Evolutionary conservation across 2,888 invertebrate species (phyloP).

Genomic region (Trichopoda pennipes): DNA sequence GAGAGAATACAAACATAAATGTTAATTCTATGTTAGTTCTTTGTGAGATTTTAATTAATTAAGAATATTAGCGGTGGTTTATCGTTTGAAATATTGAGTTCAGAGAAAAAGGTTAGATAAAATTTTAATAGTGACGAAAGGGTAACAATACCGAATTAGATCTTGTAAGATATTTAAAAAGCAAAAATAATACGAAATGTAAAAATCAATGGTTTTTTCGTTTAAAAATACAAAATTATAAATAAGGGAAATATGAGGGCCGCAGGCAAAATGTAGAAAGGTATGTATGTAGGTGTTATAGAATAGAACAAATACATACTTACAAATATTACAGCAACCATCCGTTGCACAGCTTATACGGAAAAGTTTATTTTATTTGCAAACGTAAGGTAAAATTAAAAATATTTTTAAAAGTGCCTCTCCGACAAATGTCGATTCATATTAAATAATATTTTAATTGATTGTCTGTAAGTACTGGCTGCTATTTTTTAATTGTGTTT

Average conservation of each 20-base stretch:
- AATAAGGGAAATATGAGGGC: conserved; percentile 2
- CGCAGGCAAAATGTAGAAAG: background rate
- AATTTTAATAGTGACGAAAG: background rate
- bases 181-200: background rate
- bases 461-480: too few species aligned
- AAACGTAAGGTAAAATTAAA: too few species aligned
- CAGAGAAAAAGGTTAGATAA: background rate
- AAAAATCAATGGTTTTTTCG: background rate
- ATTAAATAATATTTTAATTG: too few species aligned
- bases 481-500: too few species aligned
- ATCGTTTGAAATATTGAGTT: background rate
- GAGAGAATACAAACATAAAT: background rate
- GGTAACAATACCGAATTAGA: conserved; percentile 9
- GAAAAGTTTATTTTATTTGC: too few species aligned
- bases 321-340: background rate
- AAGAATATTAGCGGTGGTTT: conserved; percentile 19
- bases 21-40: conserved; percentile 51
- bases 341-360: too few species aligned
- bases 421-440: too few species aligned
- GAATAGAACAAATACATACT: background rate
- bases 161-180: conserved; percentile 1
- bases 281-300: too few species aligned
- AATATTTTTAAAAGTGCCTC: too few species aligned
- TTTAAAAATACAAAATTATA: conserved; percentile 3
- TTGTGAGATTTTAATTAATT: conserved; percentile 53